Conservation (phyloP, 2,113 vertebrate species). For the Mormyrus iriodes region DNA sequence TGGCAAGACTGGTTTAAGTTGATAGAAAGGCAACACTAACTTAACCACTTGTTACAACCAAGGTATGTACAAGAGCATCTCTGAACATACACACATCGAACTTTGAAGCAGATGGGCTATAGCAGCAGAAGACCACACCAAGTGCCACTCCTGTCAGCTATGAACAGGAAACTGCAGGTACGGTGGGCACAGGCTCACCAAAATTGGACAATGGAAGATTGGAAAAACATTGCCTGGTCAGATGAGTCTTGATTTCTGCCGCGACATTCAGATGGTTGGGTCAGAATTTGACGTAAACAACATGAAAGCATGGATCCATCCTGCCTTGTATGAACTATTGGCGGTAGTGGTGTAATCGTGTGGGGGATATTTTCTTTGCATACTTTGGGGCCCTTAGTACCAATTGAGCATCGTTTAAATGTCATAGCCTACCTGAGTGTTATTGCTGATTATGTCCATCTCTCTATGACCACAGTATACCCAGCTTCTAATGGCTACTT, state of each 20-base stretch:
- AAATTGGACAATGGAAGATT: neutral
- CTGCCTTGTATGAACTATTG: neutral
- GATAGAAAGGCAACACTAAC: neutral
- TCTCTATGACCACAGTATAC: neutral
- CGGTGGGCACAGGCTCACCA: neutral
- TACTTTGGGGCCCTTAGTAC: neutral
- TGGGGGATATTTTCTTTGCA: neutral
- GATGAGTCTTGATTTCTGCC: neutral
- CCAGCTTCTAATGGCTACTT: neutral
- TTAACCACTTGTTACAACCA: neutral
- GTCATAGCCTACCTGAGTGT: neutral
- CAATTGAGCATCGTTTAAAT: neutral
- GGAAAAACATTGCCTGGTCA: neutral
- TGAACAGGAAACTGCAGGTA: neutral
- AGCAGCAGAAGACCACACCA: neutral
- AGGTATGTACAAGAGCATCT: neutral
- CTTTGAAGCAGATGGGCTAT: neutral
- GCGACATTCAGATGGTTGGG: neutral
- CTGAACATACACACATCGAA: neutral
- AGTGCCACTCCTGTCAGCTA: neutral
- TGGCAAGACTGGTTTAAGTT: neutral
- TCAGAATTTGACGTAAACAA: neutral
- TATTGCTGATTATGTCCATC: neutral
- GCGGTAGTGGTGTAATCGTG: neutral
- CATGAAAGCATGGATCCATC: neutral